Evolutionary conservation across 2,888 invertebrate genomes (phyloP), one percentile per base, ranked within the genome.

Genomic region (Acleris emargana): DNA sequence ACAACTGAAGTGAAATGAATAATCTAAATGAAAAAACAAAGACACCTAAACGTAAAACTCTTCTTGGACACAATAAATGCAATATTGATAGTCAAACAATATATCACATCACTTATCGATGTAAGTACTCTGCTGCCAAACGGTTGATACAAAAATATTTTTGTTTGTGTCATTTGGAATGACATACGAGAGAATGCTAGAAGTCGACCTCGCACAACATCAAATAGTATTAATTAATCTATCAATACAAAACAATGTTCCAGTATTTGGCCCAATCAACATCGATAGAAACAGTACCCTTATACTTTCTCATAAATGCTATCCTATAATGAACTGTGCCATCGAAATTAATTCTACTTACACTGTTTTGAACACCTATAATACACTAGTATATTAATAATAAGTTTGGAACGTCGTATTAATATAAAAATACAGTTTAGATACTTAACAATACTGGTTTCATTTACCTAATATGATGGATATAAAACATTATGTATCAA

Each of bases 61-160:
- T 11, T 13, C 54, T 42, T 53, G 9, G 58, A 54, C 59, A 50
- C 49, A 59, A 59, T 38, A 45, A 57, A 57, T 64, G 54, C 59
- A 47, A 38, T 42, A 42, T 58, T n/a, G 53, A 25, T 18, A n/a
- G 13, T 53, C 16, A 0, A 49, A 45, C 22, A 17, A 32, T 38
- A n/a, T 47, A 22, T 58, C 32, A 59, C 64, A 64, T 49, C 32
- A 32, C 11, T 32, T 11, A 50, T 22, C 17, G 18, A 25, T 28
- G 47, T 53, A 54, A 47, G 50, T 50, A 51, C 47, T 49, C 47
- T 49, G 47, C 28, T 59, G 64, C 58, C 45, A 53, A 53, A 58
- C 49, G 22, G 13, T 11, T 42, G 13, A 50, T 64, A 64, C 47
- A 54, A 64, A 64, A 59, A 64, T 59, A 64, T 43, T 64, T 28